phyloP scores from a whole-genome alignment of 2,113 vertebrate species.

The Eulemur rufifrons region DNA sequence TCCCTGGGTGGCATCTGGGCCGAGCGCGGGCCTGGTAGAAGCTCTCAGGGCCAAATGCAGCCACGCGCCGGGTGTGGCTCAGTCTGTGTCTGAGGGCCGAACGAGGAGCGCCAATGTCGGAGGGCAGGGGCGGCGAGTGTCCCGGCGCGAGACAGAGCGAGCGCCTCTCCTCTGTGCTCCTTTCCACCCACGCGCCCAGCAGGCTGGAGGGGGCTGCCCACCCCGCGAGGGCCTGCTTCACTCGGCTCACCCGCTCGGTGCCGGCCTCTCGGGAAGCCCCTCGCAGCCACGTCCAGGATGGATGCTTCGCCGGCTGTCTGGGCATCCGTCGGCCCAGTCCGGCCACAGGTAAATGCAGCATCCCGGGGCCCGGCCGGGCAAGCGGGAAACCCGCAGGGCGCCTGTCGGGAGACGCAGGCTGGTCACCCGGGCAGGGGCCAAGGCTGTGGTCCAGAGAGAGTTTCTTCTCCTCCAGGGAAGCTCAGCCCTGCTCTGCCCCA shows the following conservation, averaged over 20 bases:
- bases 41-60: fast-evolving
- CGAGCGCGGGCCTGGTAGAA: fast-evolving
- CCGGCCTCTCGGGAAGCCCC: background rate
- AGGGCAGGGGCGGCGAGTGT: background rate
- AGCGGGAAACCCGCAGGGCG: background rate
- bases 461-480: background rate
- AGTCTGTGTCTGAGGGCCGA: background rate
- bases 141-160: background rate
- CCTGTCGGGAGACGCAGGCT: background rate
- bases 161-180: background rate
- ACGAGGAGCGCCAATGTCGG: fast-evolving
- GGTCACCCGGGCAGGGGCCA: background rate
- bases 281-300: background rate
- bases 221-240: background rate
- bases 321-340: background rate
- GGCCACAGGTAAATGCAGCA: background rate
- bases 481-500: background rate
- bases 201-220: background rate
- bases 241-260: fast-evolving
- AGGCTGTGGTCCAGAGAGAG: background rate
- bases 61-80: background rate
- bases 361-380: background rate
- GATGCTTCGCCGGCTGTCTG: background rate
- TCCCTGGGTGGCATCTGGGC: fast-evolving
- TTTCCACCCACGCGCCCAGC: too few relatives aligned